Conservation (phyloP, 2,888 invertebrate species). For the Notodonta ziczac region DNA sequence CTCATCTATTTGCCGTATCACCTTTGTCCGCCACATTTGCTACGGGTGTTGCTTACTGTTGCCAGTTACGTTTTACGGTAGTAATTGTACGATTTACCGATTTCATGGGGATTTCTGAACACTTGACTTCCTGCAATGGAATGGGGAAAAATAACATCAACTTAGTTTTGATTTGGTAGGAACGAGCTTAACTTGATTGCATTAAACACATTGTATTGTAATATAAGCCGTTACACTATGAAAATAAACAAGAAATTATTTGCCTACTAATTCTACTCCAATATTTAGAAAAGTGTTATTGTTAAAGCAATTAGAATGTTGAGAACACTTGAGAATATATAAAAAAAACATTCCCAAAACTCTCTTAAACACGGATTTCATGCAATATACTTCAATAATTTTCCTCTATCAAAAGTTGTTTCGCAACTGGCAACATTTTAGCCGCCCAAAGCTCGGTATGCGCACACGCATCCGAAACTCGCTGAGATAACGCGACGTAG, state of each 20-base stretch:
- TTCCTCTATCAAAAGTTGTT: constrained; percentile 11
- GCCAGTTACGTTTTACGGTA: not conserved
- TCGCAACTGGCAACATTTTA: constrained; percentile 49
- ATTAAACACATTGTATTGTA: no score
- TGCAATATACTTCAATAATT: constrained; percentile 13
- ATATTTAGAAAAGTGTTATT: no score
- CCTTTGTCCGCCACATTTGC: constrained; percentile 15
- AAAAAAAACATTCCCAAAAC: not conserved
- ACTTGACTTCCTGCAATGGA: no score
- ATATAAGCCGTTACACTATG: no score
- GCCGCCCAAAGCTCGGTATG: constrained; percentile 50
- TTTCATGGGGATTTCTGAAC: no score
- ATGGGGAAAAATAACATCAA: no score
- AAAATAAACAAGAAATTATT: no score
- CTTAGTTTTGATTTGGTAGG: no score
- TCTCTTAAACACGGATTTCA: not conserved
- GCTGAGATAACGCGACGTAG: constrained; percentile 44
- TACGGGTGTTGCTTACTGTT: not conserved
- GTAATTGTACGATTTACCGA: not conserved
- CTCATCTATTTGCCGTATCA: constrained; percentile 15
- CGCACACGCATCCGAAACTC: constrained; percentile 41
- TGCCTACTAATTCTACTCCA: no score
- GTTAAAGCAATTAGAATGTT: no score
- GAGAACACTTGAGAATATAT: no score
- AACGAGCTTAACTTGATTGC: no score